Conservation (phyloP, 2,888 invertebrate species). For the Tipula lateralis region DNA sequence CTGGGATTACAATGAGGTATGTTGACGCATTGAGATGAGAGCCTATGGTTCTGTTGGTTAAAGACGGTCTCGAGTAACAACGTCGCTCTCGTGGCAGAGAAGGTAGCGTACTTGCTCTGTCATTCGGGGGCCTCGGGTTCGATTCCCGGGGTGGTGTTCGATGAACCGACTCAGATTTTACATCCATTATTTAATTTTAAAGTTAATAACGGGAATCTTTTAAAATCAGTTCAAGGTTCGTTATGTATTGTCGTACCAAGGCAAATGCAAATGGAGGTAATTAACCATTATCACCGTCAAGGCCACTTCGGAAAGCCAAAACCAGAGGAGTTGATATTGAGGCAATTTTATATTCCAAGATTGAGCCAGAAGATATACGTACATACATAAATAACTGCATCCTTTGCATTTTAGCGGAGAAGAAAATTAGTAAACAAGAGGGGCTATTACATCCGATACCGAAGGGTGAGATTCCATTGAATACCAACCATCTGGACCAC, state of each 20-base stretch:
- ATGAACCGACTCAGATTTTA: no score
- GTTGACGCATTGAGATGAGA: not conserved
- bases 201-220: not conserved
- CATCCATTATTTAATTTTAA: no score
- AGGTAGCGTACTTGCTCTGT: no score
- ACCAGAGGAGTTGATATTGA: no score
- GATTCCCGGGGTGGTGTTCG: no score
- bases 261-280: no score
- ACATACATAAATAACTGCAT: conserved; percentile 33
- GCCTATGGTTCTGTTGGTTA: not conserved
- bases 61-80: not conserved
- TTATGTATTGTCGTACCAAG: not conserved
- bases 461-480: conserved; percentile 40
- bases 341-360: no score
- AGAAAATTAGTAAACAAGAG: conserved; percentile 41
- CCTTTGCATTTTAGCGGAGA: no score
- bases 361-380: conserved; percentile 32
- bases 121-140: no score
- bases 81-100: no score
- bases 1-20: not conserved
- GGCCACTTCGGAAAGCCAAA: not conserved
- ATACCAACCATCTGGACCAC: conserved; percentile 43
- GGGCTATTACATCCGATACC: conserved; percentile 40
- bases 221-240: not conserved
- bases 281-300: not conserved